phyloP scores from a whole-genome alignment of 2,797 vertebrate species.

The Poeciliopsis presidionis region DNA sequence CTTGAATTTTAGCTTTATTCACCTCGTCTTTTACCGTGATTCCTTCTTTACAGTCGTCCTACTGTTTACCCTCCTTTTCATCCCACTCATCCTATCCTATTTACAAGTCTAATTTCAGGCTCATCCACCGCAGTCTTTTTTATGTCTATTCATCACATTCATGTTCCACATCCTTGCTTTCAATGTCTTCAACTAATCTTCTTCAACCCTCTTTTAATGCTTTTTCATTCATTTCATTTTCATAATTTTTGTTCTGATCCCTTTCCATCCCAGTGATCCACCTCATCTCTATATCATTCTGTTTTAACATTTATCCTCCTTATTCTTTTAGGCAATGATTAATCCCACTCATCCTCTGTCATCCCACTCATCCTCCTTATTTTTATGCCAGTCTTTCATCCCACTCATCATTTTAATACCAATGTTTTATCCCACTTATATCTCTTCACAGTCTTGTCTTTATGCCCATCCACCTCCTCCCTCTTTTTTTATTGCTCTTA shows the following conservation, averaged over 20 bases:
- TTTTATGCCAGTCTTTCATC: not conserved
- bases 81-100: not conserved
- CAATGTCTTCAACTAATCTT: not conserved
- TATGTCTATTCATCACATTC: not conserved
- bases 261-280: not conserved
- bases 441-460: not conserved
- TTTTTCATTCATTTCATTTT: not conserved
- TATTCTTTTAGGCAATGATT: not conserved
- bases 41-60: not conserved
- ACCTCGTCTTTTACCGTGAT: not conserved
- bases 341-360: not conserved
- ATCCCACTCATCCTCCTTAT: not conserved
- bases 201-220: not conserved
- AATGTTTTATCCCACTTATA: not conserved
- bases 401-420: not conserved
- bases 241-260: not conserved
- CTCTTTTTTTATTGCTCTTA: not conserved
- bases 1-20: not conserved
- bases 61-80: not conserved
- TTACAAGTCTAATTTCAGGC: not conserved
- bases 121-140: not conserved
- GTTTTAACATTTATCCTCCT: not conserved
- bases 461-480: not conserved
- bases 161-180: not conserved
- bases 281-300: not conserved